Conservation (phyloP, 37 sponge, comb jelly and placozoan species). For the Diacarnus erythraeanus region DNA sequence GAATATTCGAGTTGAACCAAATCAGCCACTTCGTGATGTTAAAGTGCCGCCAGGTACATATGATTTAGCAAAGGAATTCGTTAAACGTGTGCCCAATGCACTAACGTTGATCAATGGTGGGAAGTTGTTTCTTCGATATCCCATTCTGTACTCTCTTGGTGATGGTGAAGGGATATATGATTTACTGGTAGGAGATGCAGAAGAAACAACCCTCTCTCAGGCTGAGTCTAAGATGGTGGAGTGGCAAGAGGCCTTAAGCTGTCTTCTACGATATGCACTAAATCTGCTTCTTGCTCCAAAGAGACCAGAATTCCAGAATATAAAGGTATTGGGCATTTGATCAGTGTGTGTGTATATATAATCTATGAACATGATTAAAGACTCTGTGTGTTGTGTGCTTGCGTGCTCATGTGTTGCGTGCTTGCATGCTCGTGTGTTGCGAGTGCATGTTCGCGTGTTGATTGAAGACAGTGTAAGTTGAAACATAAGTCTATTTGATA, state of each 20-base stretch:
- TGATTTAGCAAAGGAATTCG: constrained; percentile 17
- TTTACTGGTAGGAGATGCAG: constrained; percentile 10
- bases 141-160: not conserved
- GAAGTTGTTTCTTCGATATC: not conserved
- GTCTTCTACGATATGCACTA: constrained; percentile 46
- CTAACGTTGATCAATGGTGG: not conserved
- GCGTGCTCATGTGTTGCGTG: too few species aligned
- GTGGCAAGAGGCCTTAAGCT: constrained; percentile 30
- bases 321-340: constrained; percentile 42
- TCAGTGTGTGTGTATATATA: not conserved
- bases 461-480: too few species aligned
- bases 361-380: not conserved
- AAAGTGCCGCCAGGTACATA: constrained; percentile 3
- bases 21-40: constrained; percentile 3
- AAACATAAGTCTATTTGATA: too few species aligned
- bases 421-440: too few species aligned
- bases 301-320: constrained; percentile 35
- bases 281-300: constrained; percentile 57
- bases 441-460: too few species aligned
- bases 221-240: constrained; percentile 6
- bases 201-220: not conserved
- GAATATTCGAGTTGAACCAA: not conserved
- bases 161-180: constrained; percentile 5
- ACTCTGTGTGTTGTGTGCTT: too few species aligned
- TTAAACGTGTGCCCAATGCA: not conserved